Evolutionary conservation across 2,797 vertebrate species (phyloP).

Genomic region (Platalea minor): DNA sequence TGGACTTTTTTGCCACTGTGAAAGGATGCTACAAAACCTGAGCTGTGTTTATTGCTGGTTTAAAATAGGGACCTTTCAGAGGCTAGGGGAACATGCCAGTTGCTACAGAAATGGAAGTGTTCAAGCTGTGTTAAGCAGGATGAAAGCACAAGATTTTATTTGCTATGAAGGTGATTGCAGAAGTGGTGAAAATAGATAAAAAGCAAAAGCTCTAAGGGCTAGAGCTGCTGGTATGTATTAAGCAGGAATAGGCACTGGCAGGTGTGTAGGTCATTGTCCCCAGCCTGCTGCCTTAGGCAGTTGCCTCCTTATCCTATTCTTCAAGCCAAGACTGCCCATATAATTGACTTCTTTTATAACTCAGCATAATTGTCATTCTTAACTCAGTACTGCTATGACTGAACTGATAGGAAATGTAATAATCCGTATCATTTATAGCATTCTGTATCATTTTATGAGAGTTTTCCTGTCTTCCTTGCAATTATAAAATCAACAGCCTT

Average conservation of each 20-base stretch:
- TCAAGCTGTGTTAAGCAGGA: slow-evolving; percentile 24
- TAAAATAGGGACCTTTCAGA: slow-evolving; percentile 20
- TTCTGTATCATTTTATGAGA: neutral
- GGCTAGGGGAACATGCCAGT: neutral
- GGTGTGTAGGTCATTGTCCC: neutral
- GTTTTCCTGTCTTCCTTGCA: neutral
- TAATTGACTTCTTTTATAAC: neutral
- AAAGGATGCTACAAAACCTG: neutral
- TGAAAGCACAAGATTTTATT: slow-evolving; percentile 3
- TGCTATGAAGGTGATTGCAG: neutral
- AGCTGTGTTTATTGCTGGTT: neutral
- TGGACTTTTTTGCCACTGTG: neutral
- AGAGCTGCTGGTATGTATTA: neutral
- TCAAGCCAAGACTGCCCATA: neutral
- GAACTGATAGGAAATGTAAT: neutral
- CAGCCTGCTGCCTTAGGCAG: neutral
- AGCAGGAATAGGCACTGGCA: neutral
- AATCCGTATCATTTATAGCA: neutral
- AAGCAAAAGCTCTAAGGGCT: neutral
- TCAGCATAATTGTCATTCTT: neutral
- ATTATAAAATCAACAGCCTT: neutral
- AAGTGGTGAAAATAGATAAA: neutral
- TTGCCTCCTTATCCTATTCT: neutral
- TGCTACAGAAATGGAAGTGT: neutral
- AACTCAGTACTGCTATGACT: neutral